phyloP scores from a whole-genome alignment of 2,888 invertebrate species.

The Volucella bombylans region DNA sequence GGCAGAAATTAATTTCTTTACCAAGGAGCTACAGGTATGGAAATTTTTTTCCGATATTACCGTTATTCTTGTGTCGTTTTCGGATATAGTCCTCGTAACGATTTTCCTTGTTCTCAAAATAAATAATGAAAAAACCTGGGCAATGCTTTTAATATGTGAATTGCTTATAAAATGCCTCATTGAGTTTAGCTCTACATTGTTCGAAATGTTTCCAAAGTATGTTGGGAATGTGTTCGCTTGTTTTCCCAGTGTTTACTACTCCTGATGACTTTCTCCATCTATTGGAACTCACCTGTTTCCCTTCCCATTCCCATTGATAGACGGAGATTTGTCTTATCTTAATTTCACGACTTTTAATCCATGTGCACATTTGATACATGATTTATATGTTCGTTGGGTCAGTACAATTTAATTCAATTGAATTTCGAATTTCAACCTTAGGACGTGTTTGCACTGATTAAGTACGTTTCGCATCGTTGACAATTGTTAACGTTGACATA shows the following conservation, averaged over 20 bases:
- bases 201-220: too few relatives aligned
- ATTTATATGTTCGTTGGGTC: constrained; percentile 22
- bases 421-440: constrained; percentile 30
- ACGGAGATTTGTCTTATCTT: background rate
- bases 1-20: constrained; percentile 21
- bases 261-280: background rate
- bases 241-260: constrained; percentile 11
- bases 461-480: constrained; percentile 23
- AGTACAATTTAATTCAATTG: constrained; percentile 32
- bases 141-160: constrained; percentile 36
- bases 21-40: constrained; percentile 16
- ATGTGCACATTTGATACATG: constrained; percentile 14
- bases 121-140: background rate
- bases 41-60: background rate
- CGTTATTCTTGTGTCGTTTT: background rate
- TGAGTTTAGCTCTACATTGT: background rate
- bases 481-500: constrained; percentile 37
- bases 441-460: constrained; percentile 57
- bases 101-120: background rate
- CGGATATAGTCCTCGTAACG: background rate
- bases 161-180: constrained; percentile 48
- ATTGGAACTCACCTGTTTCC: too few relatives aligned
- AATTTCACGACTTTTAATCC: constrained; percentile 19
- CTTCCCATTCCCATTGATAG: background rate
- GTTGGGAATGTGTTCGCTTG: background rate